Conservation (phyloP, 2,888 invertebrate genomes). For the Napeogenes inachia region DNA sequence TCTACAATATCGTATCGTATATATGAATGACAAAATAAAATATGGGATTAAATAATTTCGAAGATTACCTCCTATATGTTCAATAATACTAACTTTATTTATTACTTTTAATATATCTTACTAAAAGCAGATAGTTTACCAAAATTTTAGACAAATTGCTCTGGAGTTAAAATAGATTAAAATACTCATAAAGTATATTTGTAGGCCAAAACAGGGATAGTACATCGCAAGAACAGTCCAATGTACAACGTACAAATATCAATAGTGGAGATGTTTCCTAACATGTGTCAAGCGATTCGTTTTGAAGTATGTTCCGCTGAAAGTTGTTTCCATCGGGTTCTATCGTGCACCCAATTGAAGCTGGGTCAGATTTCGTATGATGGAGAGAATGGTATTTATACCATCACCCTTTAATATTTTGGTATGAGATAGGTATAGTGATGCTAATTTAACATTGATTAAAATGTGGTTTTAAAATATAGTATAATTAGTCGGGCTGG, state of each 20-base stretch:
- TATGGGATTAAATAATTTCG: too few relatives aligned
- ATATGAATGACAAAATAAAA: too few relatives aligned
- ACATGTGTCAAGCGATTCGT: conserved; percentile 84
- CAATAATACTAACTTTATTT: too few relatives aligned
- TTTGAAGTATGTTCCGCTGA: conserved; percentile 78
- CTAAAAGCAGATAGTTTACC: too few relatives aligned
- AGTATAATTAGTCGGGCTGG: neutral
- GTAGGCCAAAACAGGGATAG: conserved; percentile 81
- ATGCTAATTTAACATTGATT: neutral
- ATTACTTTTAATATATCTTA: too few relatives aligned
- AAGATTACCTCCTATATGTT: too few relatives aligned
- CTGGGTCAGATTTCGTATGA: conserved; percentile 55
- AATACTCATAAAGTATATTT: conserved; percentile 8
- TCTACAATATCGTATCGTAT: too few relatives aligned
- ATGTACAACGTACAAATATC: conserved; percentile 86
- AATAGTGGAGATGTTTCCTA: conserved; percentile 89
- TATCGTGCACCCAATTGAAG: conserved; percentile 46
- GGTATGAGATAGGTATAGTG: neutral
- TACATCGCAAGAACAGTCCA: conserved; percentile 79
- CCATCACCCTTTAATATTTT: neutral
- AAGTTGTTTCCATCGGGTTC: conserved; percentile 57
- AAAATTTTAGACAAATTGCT: too few relatives aligned
- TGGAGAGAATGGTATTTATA: conserved; percentile 55
- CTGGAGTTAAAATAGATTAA: too few relatives aligned
- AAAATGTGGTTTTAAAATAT: neutral